These are phyloP conservation scores for Drosophila kepulauana DNA, from an alignment of 1,140 invertebrate genomes.

Conservation along the genomic window DNA sequence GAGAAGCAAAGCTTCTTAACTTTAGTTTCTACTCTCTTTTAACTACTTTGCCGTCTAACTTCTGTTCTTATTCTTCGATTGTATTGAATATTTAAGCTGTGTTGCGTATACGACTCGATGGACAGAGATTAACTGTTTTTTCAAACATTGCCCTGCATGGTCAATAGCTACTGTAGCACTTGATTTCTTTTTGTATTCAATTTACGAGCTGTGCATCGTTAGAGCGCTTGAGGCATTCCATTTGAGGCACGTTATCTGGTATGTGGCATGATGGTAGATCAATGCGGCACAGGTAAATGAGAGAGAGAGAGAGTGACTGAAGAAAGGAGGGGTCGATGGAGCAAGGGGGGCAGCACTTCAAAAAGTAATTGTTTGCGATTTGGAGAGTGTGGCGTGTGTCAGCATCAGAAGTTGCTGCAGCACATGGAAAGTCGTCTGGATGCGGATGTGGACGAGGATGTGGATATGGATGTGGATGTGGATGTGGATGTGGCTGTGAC, in stretches of 20 bases:
- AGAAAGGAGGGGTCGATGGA: neutral
- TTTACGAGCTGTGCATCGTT: slow-evolving; percentile 12
- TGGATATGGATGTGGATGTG: slow-evolving; percentile 21
- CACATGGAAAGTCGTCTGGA: slow-evolving; percentile 35
- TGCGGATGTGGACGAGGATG: slow-evolving; percentile 35
- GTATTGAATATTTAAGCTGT: neutral
- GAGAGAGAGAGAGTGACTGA: too few species aligned
- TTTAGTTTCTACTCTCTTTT: too few species aligned
- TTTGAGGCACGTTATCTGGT: slow-evolving; percentile 61
- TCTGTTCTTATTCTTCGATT: too few species aligned
- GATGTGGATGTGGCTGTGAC: slow-evolving; percentile 27
- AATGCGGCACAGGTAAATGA: slow-evolving; percentile 68
- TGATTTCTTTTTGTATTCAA: slow-evolving; percentile 3
- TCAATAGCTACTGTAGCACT: slow-evolving; percentile 24
- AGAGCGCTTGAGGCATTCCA: slow-evolving; percentile 58
- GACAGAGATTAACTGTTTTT: neutral
- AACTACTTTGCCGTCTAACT: too few species aligned
- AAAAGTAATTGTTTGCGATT: slow-evolving; percentile 84
- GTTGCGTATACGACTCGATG: neutral
- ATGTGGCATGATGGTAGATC: slow-evolving; percentile 68
- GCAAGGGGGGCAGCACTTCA: slow-evolving; percentile 61
- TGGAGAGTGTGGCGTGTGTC: slow-evolving; percentile 69
- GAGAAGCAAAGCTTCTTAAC: too few species aligned
- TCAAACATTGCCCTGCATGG: too few species aligned
- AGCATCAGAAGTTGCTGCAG: slow-evolving; percentile 34